A percentile compares a stretch with the other conserved stretches of the same genome.
Evolutionary conservation across 2,888 invertebrate genomes (phyloP).

Genomic region (Agriopis marginaria): DNA sequence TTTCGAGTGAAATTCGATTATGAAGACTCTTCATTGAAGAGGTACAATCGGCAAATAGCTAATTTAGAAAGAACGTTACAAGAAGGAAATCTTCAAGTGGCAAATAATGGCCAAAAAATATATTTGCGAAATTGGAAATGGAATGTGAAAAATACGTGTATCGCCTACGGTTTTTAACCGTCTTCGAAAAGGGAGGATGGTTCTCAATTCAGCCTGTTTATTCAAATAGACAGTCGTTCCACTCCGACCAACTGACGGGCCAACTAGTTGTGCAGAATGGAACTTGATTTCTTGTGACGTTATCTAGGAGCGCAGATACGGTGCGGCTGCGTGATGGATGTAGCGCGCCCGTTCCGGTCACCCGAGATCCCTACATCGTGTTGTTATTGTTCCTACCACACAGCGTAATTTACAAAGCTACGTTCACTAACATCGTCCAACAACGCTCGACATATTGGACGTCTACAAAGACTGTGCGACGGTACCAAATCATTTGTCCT

Average conservation of each 20-base stretch:
- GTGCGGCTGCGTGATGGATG: conserved; percentile 32
- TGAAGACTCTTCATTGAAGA: too few relatives aligned
- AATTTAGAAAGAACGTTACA: too few relatives aligned
- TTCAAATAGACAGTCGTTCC: conserved; percentile 39
- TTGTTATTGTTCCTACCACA: background rate
- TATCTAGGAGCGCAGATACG: conserved; percentile 43
- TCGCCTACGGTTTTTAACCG: conserved; percentile 7
- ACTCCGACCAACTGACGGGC: too few relatives aligned
- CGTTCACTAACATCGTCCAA: background rate
- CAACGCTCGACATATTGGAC: too few relatives aligned
- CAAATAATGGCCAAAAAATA: background rate
- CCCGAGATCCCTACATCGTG: conserved; percentile 15
- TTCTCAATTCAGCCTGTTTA: conserved; percentile 3
- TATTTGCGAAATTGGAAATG: background rate
- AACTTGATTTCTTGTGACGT: conserved; percentile 32
- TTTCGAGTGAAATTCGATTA: too few relatives aligned
- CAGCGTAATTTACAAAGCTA: background rate
- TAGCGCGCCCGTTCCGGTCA: conserved; percentile 28
- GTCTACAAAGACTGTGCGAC: too few relatives aligned
- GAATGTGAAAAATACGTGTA: background rate
- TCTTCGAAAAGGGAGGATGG: too few relatives aligned
- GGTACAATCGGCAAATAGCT: too few relatives aligned
- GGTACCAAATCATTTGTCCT: too few relatives aligned
- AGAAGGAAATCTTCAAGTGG: too few relatives aligned
- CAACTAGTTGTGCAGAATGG: too few relatives aligned